Evolutionary conservation across 1,140 invertebrate genomes (phyloP).

Genomic region (Gonioctena quinquepunctata): DNA sequence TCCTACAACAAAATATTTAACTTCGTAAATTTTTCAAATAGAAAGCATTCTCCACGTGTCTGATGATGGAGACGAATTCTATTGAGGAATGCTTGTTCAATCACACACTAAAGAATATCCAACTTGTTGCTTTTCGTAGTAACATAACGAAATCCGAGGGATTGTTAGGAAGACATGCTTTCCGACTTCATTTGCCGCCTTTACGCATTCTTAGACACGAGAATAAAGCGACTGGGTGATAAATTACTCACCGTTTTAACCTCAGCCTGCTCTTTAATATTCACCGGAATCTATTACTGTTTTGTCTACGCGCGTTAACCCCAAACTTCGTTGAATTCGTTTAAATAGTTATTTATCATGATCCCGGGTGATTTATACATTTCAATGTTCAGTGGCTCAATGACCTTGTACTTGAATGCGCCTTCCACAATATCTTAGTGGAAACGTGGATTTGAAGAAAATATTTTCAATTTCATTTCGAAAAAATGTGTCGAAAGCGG

Average conservation of each 20-base stretch:
- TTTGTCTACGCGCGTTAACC: conserved; percentile 7
- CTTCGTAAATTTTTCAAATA: no score
- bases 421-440: no score
- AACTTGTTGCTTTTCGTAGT: neutral
- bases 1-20: no score
- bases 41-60: no score
- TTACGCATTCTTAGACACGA: conserved; percentile 11
- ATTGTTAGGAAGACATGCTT: neutral
- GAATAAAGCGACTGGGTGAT: conserved; percentile 8
- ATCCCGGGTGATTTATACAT: neutral
- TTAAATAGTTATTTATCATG: conserved; percentile 6
- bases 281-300: conserved; percentile 7
- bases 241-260: conserved; percentile 9
- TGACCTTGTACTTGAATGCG: no score
- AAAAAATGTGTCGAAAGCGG: no score
- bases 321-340: neutral
- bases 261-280: conserved; percentile 6
- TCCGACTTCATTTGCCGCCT: conserved; percentile 2
- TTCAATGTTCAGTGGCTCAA: no score
- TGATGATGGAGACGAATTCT: no score
- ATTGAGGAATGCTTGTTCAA: no score
- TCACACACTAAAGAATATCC: no score
- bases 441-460: no score
- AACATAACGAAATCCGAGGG: neutral
- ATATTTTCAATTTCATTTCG: no score